phyloP scores from a whole-genome alignment of 92 coral and sea anemone genomes.

The Zoanthus solanderi region DNA sequence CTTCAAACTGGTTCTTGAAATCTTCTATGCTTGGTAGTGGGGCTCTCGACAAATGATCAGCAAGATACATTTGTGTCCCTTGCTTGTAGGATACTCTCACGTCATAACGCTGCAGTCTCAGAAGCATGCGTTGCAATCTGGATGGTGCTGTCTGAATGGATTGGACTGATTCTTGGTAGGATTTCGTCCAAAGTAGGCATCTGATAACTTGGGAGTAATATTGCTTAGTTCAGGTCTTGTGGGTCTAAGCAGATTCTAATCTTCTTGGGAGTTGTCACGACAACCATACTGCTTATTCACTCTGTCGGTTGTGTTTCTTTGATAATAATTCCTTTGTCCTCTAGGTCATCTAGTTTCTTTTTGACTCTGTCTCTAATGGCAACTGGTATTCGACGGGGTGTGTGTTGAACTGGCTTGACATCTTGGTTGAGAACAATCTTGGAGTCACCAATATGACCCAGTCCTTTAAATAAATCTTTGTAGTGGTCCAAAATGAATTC shows the following conservation, averaged over 20 bases:
- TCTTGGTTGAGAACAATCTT: slow-evolving; percentile 9
- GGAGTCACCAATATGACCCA: slow-evolving; percentile 38
- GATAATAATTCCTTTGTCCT: neutral
- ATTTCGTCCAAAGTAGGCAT: slow-evolving; percentile 35
- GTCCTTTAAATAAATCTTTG: slow-evolving; percentile 43
- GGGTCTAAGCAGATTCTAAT: slow-evolving; percentile 49
- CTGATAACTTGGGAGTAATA: slow-evolving; percentile 18
- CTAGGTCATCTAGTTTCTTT: slow-evolving; percentile 18
- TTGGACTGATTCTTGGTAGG: slow-evolving; percentile 27
- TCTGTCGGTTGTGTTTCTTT: neutral
- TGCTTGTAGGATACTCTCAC: slow-evolving; percentile 5
- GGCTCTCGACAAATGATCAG: too few species aligned
- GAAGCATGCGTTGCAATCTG: too few species aligned
- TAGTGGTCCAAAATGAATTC: slow-evolving; percentile 22
- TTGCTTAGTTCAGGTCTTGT: slow-evolving; percentile 24
- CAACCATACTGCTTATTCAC: neutral
- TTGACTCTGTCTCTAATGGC: slow-evolving; percentile 13
- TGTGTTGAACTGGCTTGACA: slow-evolving; percentile 16
- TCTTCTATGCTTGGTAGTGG: too few species aligned
- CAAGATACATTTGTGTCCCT: slow-evolving; percentile 35
- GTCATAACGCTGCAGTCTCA: slow-evolving; percentile 4
- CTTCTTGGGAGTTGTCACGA: slow-evolving; percentile 33
- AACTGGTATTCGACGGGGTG: neutral
- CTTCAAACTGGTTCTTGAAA: too few species aligned
- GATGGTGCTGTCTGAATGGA: neutral